Evolutionary conservation across 2,797 vertebrate species (phyloP).

Genomic region (Falco naumanni): DNA sequence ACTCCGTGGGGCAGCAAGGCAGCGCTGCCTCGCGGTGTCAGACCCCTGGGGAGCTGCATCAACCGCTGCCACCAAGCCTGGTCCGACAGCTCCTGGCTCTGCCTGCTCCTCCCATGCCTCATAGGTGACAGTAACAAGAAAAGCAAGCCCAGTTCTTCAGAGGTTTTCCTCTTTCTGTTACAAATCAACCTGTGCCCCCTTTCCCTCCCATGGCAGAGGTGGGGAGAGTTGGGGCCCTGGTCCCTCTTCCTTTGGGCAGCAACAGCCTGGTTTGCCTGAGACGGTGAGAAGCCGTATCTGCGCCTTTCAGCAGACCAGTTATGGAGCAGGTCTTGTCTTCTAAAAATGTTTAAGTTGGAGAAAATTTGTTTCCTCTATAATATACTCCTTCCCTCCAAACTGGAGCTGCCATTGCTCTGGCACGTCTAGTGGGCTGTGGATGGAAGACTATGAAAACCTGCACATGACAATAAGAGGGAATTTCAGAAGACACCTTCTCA

Average conservation of each 20-base stretch:
- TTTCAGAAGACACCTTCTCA: neutral
- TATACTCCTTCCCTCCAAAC: neutral
- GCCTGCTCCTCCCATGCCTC: neutral
- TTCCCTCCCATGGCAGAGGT: neutral
- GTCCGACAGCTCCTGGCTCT: neutral
- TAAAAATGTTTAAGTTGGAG: neutral
- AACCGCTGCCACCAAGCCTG: neutral
- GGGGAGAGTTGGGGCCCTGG: neutral
- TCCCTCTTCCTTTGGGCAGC: neutral
- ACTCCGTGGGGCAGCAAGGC: neutral
- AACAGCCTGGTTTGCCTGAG: neutral
- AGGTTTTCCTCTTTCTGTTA: neutral
- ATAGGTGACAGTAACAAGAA: rapidly evolving
- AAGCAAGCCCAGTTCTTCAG: neutral
- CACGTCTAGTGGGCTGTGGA: neutral
- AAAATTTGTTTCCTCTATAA: neutral
- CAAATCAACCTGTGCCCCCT: neutral
- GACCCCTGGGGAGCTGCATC: neutral
- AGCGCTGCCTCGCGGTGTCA: neutral
- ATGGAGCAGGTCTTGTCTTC: neutral
- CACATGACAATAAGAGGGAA: rapidly evolving
- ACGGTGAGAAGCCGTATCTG: neutral
- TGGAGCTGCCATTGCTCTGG: neutral
- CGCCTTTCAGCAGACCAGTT: neutral
- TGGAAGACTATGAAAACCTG: neutral